Percentiles rank a stretch among this genome's conserved stretches.
phyloP scores from a whole-genome alignment of 2,113 vertebrate species.

The Phainopepla nitens region DNA sequence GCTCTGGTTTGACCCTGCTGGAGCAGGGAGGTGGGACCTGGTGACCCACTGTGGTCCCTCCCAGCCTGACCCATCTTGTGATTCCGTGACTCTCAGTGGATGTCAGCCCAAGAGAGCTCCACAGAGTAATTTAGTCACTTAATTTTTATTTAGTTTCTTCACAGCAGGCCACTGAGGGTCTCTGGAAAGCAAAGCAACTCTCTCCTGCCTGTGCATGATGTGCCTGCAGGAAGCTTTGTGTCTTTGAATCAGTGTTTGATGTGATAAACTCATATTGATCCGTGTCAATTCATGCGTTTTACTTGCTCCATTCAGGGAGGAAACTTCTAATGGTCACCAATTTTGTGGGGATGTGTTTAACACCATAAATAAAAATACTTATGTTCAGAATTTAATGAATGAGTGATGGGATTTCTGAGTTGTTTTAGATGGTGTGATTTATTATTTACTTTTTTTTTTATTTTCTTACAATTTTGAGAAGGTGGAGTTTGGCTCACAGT shows the following conservation, averaged over 20 bases:
- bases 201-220: not conserved
- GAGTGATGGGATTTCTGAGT: too few relatives aligned
- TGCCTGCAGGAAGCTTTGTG: not conserved
- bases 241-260: not conserved
- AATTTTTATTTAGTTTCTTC: not conserved
- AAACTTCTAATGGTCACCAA: not conserved
- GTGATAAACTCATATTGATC: not conserved
- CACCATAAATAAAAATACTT: not conserved
- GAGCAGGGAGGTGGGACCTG: not conserved
- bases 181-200: not conserved
- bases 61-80: not conserved
- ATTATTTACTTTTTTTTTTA: too few relatives aligned
- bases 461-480: too few relatives aligned
- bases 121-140: not conserved
- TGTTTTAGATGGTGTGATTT: too few relatives aligned
- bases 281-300: not conserved
- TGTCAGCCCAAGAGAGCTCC: not conserved
- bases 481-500: too few relatives aligned
- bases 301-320: not conserved
- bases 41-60: not conserved
- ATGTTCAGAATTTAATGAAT: too few relatives aligned
- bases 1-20: not conserved
- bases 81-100: not conserved
- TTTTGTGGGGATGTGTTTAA: not conserved
- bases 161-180: not conserved